phyloP scores from a whole-genome alignment of 2,797 vertebrate genomes.

The Takifugu rubripes region DNA sequence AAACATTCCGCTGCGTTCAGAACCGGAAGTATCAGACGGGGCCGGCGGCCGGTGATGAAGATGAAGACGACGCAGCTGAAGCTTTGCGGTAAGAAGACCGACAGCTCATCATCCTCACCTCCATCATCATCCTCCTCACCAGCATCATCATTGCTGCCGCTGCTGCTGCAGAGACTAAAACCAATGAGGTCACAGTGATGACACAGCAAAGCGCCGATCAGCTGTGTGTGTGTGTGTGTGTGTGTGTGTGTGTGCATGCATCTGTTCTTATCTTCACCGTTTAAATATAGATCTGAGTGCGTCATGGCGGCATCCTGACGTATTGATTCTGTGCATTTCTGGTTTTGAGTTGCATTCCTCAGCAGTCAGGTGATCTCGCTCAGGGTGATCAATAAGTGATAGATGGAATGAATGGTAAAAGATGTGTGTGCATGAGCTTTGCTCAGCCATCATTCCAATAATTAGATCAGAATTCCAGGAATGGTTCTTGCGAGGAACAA shows the following conservation, averaged over 20 bases:
- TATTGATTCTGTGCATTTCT: background rate
- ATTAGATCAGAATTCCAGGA: too few species aligned
- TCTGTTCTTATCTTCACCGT: background rate
- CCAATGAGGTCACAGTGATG: conserved; percentile 4
- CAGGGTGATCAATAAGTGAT: conserved; percentile 1
- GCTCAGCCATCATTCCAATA: too few species aligned
- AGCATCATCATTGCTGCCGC: background rate
- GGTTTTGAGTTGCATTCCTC: conserved; percentile 10
- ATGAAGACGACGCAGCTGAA: conserved; percentile 15
- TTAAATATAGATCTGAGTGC: background rate
- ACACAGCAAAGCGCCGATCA: conserved; percentile 5
- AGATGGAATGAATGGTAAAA: too few species aligned
- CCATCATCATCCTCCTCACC: background rate
- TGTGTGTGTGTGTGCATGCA: background rate
- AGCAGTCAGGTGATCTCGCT: conserved; percentile 11
- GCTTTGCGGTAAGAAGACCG: conserved; percentile 38
- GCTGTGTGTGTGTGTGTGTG: background rate
- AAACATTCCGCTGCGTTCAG: conserved; percentile 12
- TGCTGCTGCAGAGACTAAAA: too few species aligned
- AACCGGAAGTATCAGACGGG: background rate
- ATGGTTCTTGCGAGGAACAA: too few species aligned
- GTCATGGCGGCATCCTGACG: background rate
- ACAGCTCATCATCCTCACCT: background rate
- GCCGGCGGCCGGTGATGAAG: conserved; percentile 19
- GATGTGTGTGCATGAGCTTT: too few species aligned